phyloP scores from a whole-genome alignment of 1,140 invertebrate species.

The Bilobella aurantiaca region DNA sequence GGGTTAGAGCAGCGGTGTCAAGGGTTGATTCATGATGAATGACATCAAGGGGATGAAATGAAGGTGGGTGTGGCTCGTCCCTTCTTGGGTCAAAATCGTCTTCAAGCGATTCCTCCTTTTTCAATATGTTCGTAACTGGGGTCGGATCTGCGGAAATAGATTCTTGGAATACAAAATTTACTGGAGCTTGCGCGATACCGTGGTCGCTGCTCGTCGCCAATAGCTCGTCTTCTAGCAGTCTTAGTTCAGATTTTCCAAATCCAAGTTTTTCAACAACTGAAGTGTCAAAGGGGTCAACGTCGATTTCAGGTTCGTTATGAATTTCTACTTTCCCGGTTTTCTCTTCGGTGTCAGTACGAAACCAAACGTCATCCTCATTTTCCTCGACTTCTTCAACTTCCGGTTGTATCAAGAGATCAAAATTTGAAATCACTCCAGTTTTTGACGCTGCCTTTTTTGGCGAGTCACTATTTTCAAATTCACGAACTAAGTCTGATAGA shows the following conservation, averaged over 20 bases:
- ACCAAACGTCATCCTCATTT: conserved; percentile 27
- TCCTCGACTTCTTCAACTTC: conserved; percentile 13
- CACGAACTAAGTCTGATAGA: not conserved
- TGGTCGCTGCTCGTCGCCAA: conserved; percentile 40
- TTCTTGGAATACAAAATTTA: conserved; percentile 37
- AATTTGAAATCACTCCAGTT: not conserved
- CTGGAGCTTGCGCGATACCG: not conserved
- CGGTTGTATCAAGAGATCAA: conserved; percentile 37
- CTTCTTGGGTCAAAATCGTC: conserved; percentile 54
- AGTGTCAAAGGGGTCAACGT: conserved; percentile 72
- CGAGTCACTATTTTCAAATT: not conserved
- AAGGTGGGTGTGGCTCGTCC: conserved; percentile 27
- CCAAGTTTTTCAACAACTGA: conserved; percentile 58
- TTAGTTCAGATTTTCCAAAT: conserved; percentile 64
- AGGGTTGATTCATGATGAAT: not conserved
- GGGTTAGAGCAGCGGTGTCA: conserved; percentile 48
- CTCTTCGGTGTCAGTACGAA: conserved; percentile 10
- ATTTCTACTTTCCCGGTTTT: conserved; percentile 38
- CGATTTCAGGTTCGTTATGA: too few relatives aligned
- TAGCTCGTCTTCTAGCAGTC: conserved; percentile 64
- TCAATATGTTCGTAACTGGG: too few relatives aligned
- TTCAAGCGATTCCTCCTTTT: conserved; percentile 42
- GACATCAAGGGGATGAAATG: conserved; percentile 21
- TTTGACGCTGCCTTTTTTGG: not conserved
- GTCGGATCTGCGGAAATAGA: too few relatives aligned